These are phyloP conservation scores for Caenorhabditis angaria DNA, from an alignment of 2,888 invertebrate genomes.

Conservation along the genomic window DNA sequence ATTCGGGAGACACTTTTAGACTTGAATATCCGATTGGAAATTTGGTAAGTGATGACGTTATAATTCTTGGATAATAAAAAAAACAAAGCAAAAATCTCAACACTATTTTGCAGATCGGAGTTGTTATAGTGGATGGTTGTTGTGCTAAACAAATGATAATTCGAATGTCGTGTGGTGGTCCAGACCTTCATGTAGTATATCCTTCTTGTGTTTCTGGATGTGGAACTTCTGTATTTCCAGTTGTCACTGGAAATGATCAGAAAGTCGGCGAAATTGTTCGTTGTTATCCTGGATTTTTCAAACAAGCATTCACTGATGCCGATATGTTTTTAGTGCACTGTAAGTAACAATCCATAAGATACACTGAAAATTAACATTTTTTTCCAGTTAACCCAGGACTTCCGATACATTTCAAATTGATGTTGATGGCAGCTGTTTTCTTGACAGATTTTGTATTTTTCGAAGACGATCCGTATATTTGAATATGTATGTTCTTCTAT, in stretches of 20 bases:
- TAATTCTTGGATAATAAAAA: no score
- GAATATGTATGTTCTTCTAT: no score
- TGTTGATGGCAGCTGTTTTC: slow-evolving; percentile 36
- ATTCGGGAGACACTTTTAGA: not conserved
- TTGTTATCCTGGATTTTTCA: slow-evolving; percentile 22
- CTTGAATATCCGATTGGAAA: not conserved
- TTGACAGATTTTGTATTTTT: slow-evolving; percentile 36
- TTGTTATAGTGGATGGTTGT: slow-evolving; percentile 4
- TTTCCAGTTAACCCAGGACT: slow-evolving; percentile 26
- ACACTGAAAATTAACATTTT: not conserved
- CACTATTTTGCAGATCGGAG: not conserved
- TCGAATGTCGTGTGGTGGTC: slow-evolving; percentile 13
- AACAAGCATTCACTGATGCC: slow-evolving; percentile 21
- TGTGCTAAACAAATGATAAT: slow-evolving; percentile 12
- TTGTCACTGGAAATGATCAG: slow-evolving; percentile 4
- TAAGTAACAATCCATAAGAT: slow-evolving; percentile 1
- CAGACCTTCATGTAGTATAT: slow-evolving; percentile 16
- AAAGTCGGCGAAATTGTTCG: slow-evolving; percentile 26
- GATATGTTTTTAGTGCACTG: slow-evolving; percentile 28
- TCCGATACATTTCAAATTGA: slow-evolving; percentile 24
- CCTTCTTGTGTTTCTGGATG: slow-evolving; percentile 6
- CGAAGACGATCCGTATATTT: no score
- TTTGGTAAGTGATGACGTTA: not conserved
- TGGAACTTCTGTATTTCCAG: slow-evolving; percentile 17
- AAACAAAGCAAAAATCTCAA: no score